Evolutionary conservation across 2,888 invertebrate species (phyloP).

Genomic region (Acanthosepion esculentum): DNA sequence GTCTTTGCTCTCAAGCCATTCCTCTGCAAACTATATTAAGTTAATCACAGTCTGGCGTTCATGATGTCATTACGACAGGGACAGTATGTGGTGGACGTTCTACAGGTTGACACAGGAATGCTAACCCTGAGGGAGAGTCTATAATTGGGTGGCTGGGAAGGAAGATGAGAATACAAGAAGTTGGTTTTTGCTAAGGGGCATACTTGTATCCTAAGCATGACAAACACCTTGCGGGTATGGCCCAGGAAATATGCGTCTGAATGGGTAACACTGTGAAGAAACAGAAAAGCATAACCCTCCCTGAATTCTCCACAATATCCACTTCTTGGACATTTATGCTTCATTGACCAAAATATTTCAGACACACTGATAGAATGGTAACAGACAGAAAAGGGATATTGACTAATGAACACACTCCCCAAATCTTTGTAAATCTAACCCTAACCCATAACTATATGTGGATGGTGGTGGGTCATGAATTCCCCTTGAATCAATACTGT

Average conservation of each 20-base stretch:
- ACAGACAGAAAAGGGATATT: neutral
- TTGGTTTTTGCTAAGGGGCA: neutral
- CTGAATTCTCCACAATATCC: neutral
- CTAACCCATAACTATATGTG: no score
- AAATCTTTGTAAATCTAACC: no score
- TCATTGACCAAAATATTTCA: neutral
- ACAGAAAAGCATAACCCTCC: neutral
- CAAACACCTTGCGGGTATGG: conserved; percentile 5
- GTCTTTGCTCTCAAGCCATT: neutral
- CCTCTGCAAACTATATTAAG: neutral
- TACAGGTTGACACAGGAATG: neutral
- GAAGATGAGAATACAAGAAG: neutral
- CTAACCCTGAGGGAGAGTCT: neutral
- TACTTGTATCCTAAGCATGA: neutral
- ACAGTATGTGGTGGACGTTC: neutral
- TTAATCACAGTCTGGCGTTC: neutral
- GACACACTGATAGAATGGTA: neutral
- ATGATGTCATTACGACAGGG: neutral
- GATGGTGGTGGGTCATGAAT: no score
- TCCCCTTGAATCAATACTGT: no score
- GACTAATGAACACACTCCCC: neutral
- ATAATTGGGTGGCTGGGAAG: neutral
- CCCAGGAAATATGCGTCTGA: neutral
- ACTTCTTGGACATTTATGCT: neutral
- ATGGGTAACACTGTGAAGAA: neutral